Base-by-base conservation (phyloP, 2,797 vertebrate genomes). In the Enteromius paludinosus region DNA sequence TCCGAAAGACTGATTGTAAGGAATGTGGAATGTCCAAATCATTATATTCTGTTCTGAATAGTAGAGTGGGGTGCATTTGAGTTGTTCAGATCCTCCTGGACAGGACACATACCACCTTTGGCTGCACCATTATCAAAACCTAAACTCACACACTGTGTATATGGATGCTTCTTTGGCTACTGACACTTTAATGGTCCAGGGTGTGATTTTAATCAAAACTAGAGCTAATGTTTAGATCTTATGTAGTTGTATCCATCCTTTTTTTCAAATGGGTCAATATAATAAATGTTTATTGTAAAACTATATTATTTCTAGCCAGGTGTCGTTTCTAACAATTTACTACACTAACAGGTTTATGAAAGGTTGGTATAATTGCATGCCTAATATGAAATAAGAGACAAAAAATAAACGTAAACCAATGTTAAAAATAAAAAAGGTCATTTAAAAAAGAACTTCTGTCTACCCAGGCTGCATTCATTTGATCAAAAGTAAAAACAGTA, bases 1-100 rank as follows among this genome's bases (percentile, higher is more conserved):
- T 74, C 54, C 68, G 69, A 82, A 72, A 69, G 65, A 82, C 74
- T 87, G 84, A 83, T 84, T 88, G 71, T 68, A 75, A 62, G 25
- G 54, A 38, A 61, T 30, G 62, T 72, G 25, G 59, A 61, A 61
- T 2, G 25, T 61, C 25, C 59, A 28, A 73, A 45, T 81, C 11
- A 52, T 82, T 84, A 73, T 9, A 10, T 74, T 83, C 43, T 14
- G 18, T 43, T 83, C 78, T 77, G 62, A 56, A 75, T 47, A 33
- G 35, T 23, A 66, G 33, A 81, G 49, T 25, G n/a, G 35, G 38
- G 61, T 4, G 52, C 23, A 45, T 66, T 79, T 64, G 28, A 49
- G 38, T 56, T 73, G 79, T 86, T 87, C 78, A 83, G 38, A 56
- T 75, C 56, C 28, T 85, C 43, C 70, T 74, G 59, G 77, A 81